A percentile compares a stretch with the other conserved stretches of the same genome.
Conservation (phyloP, 2,888 invertebrate species). For the Nephrocerus scutellatus region DNA sequence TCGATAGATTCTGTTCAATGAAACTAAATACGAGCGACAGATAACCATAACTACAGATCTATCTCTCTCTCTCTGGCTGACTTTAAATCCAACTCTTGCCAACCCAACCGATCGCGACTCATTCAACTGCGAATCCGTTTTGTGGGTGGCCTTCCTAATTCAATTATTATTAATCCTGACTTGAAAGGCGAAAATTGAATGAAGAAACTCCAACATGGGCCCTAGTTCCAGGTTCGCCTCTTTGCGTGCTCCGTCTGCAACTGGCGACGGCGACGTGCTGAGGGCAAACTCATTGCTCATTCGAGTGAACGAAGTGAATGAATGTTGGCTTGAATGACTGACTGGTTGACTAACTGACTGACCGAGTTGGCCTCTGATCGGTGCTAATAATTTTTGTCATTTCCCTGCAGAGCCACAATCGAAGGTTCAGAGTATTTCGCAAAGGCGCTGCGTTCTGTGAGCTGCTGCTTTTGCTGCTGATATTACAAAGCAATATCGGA, state of each 20-base stretch:
- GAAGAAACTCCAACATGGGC: not conserved
- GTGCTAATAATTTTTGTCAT: too few species aligned
- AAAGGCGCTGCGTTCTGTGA: too few species aligned
- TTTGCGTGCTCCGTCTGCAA: not conserved
- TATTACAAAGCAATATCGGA: too few species aligned
- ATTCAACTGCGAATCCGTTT: constrained; percentile 42
- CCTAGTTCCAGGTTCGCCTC: too few species aligned
- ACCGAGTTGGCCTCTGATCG: too few species aligned
- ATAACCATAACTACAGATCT: constrained; percentile 18
- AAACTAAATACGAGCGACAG: not conserved
- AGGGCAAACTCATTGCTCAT: too few species aligned
- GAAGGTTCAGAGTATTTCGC: too few species aligned
- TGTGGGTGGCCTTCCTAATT: constrained; percentile 38
- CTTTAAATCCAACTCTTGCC: not conserved
- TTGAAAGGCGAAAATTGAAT: constrained; percentile 15
- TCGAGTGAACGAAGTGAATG: constrained; percentile 5
- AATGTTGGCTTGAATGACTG: too few species aligned
- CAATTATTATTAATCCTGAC: constrained; percentile 38
- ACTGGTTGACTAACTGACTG: too few species aligned
- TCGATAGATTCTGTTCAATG: not conserved
- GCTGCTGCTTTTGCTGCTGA: too few species aligned
- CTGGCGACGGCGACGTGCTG: constrained; percentile 1
- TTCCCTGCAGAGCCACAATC: too few species aligned
- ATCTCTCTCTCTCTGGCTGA: not conserved
- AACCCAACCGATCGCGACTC: constrained; percentile 19